Evolutionary conservation across 2,888 invertebrate species (phyloP), one percentile per base, ranked within the genome.

Genomic region (Ellobium chinense): DNA sequence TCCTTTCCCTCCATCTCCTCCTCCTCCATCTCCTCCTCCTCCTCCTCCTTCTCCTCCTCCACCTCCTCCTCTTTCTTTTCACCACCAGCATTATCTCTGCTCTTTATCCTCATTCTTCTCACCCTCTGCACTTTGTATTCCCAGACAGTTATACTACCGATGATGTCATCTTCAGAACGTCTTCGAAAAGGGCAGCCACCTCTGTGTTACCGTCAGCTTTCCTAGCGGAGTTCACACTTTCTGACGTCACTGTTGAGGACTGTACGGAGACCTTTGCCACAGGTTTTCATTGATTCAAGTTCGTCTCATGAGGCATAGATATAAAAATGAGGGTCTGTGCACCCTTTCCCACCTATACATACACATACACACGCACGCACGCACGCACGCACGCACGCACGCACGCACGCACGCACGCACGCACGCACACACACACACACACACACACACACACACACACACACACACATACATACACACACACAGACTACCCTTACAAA

Each of bases 101-200:
- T n/a, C n/a, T n/a, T n/a, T n/a, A n/a, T n/a, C n/a, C 36, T 12
- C 31, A 60, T 29, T 9, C 18, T 18, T n/a, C 7, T 0, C 21
- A 21, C 24, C n/a, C 3, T 18, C 5, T 65, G 24, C 36, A 21
- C 7, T n/a, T 46, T 12, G 31, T 7, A 29, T 77, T 39, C 39
- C 21, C 78, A 85, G 85, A 83, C 65, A 76, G 83, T 21, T 66
- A 82, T 70, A 77, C 79, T 2, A 82, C 76, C 14, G 72, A 73
- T 4, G 79, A 81, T 14, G 69, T 85, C 31, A 34, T 58, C 21
- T 79, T 81, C 56, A 36, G 21, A 5, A 83, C 82, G 83, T 79
- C 80, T 14, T 62, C 69, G 2, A 69, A 60, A 21, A 62, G 82
- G n/a, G 65, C 34, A 21, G 78, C 82, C 24, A 58, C 83, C 21